A percentile compares a stretch with the other conserved stretches of the same genome.
Conservation (phyloP, 2,888 invertebrate genomes). For the Athrips mouffetella region DNA sequence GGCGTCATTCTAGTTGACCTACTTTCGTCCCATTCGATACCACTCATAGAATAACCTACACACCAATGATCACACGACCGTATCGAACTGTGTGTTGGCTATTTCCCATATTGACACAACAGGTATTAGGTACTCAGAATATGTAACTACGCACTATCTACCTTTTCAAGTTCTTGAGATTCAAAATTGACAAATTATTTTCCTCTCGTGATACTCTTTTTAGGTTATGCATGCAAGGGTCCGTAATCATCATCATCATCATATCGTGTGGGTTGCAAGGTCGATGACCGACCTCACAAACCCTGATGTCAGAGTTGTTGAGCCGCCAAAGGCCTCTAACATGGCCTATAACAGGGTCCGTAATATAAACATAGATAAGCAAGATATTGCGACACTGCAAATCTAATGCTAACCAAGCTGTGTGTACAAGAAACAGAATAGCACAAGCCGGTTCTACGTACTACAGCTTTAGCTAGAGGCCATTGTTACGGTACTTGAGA, state of each 20-base stretch:
- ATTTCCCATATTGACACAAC: slow-evolving; percentile 42
- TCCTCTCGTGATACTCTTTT: too few species aligned
- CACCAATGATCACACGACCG: slow-evolving; percentile 50
- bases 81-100: slow-evolving; percentile 31
- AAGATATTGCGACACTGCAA: background rate
- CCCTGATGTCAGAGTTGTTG: background rate
- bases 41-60: slow-evolving; percentile 53
- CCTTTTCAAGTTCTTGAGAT: background rate
- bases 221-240: too few species aligned
- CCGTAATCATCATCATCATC: too few species aligned
- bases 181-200: too few species aligned
- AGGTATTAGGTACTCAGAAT: slow-evolving; percentile 33
- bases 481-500: slow-evolving; percentile 56
- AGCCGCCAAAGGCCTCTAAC: background rate
- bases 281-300: too few species aligned
- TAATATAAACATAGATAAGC: background rate
- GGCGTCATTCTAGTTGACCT: slow-evolving; percentile 71
- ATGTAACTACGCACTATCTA: background rate
- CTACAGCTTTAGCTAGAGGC: slow-evolving; percentile 36
- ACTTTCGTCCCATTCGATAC: slow-evolving; percentile 67
- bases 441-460: slow-evolving; percentile 36
- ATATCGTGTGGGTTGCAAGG: too few species aligned
- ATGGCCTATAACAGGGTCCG: background rate
- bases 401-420: slow-evolving; percentile 39
- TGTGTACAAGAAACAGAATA: slow-evolving; percentile 3